A percentile compares a stretch with the other conserved stretches of the same genome.
Conservation (phyloP, 2,113 vertebrate species). For the Alexandromys fortis region DNA sequence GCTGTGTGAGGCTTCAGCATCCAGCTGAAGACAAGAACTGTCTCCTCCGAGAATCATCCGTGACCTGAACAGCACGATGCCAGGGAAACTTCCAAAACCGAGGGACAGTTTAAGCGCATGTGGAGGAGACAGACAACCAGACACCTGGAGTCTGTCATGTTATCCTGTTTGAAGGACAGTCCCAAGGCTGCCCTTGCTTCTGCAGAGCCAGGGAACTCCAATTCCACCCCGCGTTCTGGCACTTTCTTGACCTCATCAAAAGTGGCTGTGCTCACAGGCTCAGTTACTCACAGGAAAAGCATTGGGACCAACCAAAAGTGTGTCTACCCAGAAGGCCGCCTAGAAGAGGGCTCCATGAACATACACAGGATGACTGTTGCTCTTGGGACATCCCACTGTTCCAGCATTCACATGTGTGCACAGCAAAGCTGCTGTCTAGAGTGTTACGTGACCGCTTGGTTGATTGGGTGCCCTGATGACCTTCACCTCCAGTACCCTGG, state of each 20-base stretch:
- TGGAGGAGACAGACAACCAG: neutral
- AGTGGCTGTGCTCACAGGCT: neutral
- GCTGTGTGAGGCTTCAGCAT: neutral
- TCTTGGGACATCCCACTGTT: neutral
- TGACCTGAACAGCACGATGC: neutral
- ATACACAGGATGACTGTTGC: rapidly evolving
- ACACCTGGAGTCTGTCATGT: neutral
- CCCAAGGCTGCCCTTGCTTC: neutral
- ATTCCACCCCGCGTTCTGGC: neutral
- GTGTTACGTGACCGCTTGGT: neutral
- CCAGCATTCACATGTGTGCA: rapidly evolving
- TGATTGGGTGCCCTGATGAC: neutral
- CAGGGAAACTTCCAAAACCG: neutral
- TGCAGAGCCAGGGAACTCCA: neutral
- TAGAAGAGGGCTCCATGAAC: neutral
- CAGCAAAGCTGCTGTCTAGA: neutral
- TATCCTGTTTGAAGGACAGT: neutral
- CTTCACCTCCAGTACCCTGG: neutral
- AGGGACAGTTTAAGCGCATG: neutral
- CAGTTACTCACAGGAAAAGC: neutral
- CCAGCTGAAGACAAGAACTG: neutral
- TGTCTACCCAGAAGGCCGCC: no score
- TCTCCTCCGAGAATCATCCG: neutral
- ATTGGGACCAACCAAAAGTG: neutral
- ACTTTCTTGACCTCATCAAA: neutral